These are phyloP conservation scores for Hemicentrotus pulcherrimus DNA, from an alignment of 35 echinoderm and acorn worm genomes.

Conservation along the genomic window DNA sequence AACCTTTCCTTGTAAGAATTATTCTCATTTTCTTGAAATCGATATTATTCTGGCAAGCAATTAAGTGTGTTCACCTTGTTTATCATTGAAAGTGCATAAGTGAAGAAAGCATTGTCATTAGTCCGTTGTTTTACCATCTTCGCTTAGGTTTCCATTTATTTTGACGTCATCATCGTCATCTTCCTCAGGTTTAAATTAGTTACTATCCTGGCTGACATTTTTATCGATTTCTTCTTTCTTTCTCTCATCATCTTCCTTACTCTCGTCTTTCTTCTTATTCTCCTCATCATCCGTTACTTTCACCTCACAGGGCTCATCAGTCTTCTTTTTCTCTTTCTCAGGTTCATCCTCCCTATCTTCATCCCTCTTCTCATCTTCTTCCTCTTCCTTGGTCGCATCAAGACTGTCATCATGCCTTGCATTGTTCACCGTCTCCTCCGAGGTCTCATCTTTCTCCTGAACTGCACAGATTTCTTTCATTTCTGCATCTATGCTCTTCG, in stretches of 20 bases:
- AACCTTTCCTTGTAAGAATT: too few relatives aligned
- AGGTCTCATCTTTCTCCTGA: background rate
- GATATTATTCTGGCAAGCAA: background rate
- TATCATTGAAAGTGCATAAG: background rate
- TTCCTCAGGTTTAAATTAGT: background rate
- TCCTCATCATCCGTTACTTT: background rate
- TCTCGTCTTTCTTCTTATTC: background rate
- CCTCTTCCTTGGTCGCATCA: background rate
- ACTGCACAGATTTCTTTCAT: background rate
- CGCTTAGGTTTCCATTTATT: background rate
- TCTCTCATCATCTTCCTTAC: background rate
- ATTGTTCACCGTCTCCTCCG: background rate
- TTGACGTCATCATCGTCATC: background rate
- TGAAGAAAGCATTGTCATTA: background rate
- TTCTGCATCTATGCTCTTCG: background rate
- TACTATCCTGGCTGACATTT: background rate
- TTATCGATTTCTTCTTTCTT: background rate
- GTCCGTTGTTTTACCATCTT: background rate
- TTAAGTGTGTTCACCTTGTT: background rate
- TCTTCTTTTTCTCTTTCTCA: background rate
- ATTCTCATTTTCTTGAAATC: too few relatives aligned
- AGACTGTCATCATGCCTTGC: background rate
- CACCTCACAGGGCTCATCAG: background rate
- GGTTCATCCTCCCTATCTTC: background rate
- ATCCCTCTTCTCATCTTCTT: background rate